Conservation (phyloP, 2,113 vertebrate species). For the Tautogolabrus adspersus region DNA sequence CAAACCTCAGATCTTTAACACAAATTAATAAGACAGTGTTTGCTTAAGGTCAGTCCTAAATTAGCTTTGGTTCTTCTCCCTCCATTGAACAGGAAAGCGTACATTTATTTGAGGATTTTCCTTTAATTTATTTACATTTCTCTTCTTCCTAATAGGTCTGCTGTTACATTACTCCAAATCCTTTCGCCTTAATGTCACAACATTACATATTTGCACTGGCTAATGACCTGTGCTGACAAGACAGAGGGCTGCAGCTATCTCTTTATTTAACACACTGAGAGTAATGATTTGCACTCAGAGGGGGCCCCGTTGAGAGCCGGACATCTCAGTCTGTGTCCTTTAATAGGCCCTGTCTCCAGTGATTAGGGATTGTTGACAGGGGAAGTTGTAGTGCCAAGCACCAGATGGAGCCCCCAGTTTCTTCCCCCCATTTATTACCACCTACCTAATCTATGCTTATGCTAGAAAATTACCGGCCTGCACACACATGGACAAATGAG, state of each 20-base stretch:
- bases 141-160: slow-evolving; percentile 44
- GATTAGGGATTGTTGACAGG: slow-evolving; percentile 78
- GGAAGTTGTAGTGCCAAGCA: slow-evolving; percentile 63
- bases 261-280: slow-evolving; percentile 64
- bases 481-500: slow-evolving; percentile 4
- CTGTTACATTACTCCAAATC: slow-evolving; percentile 24
- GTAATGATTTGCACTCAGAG: slow-evolving; percentile 75
- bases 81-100: slow-evolving; percentile 31
- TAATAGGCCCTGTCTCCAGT: slow-evolving; percentile 76
- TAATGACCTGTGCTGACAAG: slow-evolving; percentile 67
- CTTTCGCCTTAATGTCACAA: slow-evolving; percentile 59
- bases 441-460: slow-evolving; percentile 35
- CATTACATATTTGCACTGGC: slow-evolving; percentile 57
- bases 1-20: neutral
- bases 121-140: slow-evolving; percentile 19
- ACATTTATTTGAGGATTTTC: slow-evolving; percentile 10
- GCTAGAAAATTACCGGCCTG: slow-evolving; percentile 26
- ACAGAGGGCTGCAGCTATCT: slow-evolving; percentile 40
- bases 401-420: slow-evolving; percentile 55
- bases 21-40: neutral
- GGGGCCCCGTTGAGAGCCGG: slow-evolving; percentile 64
- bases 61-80: slow-evolving; percentile 18
- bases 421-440: slow-evolving; percentile 64
- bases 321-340: slow-evolving; percentile 68
- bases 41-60: slow-evolving; percentile 41